These are phyloP conservation scores for Drosophila kanapiae DNA, from an alignment of 1,140 invertebrate genomes.

Conservation along the genomic window DNA sequence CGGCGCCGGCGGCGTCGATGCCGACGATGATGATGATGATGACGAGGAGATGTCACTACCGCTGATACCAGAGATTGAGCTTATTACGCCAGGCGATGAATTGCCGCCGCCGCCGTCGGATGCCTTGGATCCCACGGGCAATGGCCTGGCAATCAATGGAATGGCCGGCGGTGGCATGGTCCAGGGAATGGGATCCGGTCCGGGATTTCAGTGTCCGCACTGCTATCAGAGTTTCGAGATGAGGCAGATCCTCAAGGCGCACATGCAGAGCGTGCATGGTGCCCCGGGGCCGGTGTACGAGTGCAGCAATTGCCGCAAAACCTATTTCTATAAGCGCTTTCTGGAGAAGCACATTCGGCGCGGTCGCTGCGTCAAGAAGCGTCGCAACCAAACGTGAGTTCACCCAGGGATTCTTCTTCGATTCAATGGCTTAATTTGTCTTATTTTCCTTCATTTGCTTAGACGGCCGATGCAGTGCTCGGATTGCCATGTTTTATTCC, in stretches of 20 bases:
- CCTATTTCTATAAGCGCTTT: slow-evolving; percentile 83
- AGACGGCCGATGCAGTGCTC: slow-evolving; percentile 83
- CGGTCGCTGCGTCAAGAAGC: slow-evolving; percentile 84
- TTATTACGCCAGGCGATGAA: slow-evolving; percentile 78
- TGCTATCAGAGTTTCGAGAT: slow-evolving; percentile 82
- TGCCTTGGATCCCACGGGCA: slow-evolving; percentile 3
- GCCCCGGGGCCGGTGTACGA: slow-evolving; percentile 79
- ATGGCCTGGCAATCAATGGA: slow-evolving; percentile 27
- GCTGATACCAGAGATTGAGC: slow-evolving; percentile 80
- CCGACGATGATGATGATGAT: slow-evolving; percentile 51
- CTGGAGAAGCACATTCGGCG: slow-evolving; percentile 81
- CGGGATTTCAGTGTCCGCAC: slow-evolving; percentile 77
- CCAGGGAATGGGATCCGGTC: slow-evolving; percentile 9
- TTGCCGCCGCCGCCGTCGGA: slow-evolving; percentile 16
- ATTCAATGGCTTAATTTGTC: no score
- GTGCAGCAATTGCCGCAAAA: slow-evolving; percentile 82
- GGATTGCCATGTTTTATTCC: slow-evolving; percentile 83
- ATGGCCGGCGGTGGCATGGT: slow-evolving; percentile 4
- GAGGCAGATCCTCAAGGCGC: slow-evolving; percentile 81
- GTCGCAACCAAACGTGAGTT: slow-evolving; percentile 81
- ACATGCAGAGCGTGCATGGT: slow-evolving; percentile 82
- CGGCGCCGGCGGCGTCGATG: not conserved
- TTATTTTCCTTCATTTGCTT: no score
- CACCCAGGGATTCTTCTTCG: no score
- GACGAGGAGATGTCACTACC: slow-evolving; percentile 78